These are phyloP conservation scores for Ochropleura leucogaster DNA, from an alignment of 2,888 invertebrate species.

Conservation along the genomic window DNA sequence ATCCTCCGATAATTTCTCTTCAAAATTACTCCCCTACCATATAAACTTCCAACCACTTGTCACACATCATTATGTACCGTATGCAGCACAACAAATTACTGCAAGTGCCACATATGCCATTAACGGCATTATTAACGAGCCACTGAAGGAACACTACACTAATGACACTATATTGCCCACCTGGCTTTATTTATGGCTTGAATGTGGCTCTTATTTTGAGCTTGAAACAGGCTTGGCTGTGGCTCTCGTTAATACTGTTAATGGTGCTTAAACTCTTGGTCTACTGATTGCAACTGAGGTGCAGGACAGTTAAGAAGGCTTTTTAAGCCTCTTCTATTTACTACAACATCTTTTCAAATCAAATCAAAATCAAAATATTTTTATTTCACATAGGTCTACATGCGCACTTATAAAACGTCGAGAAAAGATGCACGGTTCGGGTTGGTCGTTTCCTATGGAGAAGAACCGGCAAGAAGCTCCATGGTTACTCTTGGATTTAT, in stretches of 20 bases:
- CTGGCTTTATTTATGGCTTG: conserved; percentile 48
- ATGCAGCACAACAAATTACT: conserved; percentile 47
- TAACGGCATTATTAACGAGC: conserved; percentile 44
- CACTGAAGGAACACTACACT: conserved; percentile 50
- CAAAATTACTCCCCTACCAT: conserved; percentile 9
- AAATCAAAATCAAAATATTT: too few relatives aligned
- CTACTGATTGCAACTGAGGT: background rate
- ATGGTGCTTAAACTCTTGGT: background rate
- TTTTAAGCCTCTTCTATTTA: background rate
- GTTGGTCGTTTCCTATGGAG: too few relatives aligned
- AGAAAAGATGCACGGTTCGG: too few relatives aligned
- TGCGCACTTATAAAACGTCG: too few relatives aligned
- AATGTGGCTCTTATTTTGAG: conserved; percentile 33
- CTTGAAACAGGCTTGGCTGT: background rate
- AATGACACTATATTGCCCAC: conserved; percentile 59
- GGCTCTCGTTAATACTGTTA: background rate
- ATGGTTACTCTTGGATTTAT: too few relatives aligned
- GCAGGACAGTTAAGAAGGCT: background rate
- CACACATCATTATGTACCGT: conserved; percentile 30
- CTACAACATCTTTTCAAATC: background rate
- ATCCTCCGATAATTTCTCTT: background rate
- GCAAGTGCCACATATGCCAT: conserved; percentile 45
- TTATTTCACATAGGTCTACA: too few relatives aligned
- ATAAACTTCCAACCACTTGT: background rate
- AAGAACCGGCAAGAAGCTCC: too few relatives aligned